Evolutionary conservation across 2,797 vertebrate species (phyloP).

Genomic region (Hapalemur alaotrensis): DNA sequence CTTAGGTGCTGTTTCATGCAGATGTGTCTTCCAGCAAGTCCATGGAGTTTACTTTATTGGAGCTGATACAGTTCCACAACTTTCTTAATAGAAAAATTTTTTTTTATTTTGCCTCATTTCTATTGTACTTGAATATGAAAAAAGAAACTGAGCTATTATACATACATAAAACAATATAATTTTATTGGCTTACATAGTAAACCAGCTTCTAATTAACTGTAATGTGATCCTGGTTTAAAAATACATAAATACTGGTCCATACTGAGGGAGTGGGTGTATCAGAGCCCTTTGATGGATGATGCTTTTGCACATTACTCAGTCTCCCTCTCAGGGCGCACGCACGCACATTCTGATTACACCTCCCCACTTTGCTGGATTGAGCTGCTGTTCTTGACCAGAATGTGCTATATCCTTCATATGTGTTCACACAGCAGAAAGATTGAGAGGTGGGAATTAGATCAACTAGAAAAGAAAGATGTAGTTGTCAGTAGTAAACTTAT

Average conservation of each 20-base stretch:
- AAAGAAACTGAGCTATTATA: not conserved
- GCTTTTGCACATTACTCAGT: not conserved
- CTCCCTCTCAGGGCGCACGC: not conserved
- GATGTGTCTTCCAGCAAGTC: no score
- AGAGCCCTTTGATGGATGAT: not conserved
- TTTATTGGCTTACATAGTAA: not conserved
- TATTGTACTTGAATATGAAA: not conserved
- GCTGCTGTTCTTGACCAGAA: not conserved
- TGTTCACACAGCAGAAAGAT: not conserved
- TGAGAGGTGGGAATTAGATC: not conserved
- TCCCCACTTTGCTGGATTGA: not conserved
- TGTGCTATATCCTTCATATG: not conserved
- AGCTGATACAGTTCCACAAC: not conserved
- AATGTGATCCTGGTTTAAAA: not conserved
- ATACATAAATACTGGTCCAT: not conserved
- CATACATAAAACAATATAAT: not conserved
- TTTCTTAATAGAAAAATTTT: not conserved
- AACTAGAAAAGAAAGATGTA: not conserved
- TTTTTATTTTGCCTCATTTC: not conserved
- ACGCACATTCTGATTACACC: not conserved
- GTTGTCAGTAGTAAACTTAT: not conserved
- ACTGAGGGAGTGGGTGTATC: not conserved
- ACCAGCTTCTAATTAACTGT: not conserved
- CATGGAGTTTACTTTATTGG: fast-evolving
- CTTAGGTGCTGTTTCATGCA: not conserved